Evolutionary conservation across 2,797 vertebrate species (phyloP).

Genomic region (Takifugu ocellatus): DNA sequence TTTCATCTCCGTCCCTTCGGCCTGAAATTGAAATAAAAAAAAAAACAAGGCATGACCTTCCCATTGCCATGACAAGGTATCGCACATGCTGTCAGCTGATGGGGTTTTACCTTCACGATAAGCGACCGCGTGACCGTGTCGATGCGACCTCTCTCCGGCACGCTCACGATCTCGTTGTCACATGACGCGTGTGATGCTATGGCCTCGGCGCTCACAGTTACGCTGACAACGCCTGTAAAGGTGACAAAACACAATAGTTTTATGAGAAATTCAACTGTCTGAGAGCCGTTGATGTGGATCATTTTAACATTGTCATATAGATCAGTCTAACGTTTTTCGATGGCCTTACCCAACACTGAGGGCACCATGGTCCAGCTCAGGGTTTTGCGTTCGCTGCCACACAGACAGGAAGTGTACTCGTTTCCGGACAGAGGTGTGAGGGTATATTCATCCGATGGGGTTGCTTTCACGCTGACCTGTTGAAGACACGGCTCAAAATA

Average conservation of each 20-base stretch:
- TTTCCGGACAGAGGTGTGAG: constrained; percentile 43
- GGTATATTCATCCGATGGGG: constrained; percentile 46
- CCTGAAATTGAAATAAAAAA: constrained; percentile 37
- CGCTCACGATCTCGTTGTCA: constrained; percentile 60
- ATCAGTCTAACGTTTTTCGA: too few species aligned
- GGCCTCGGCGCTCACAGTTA: constrained; percentile 76
- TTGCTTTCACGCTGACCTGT: constrained; percentile 63
- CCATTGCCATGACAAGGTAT: background rate
- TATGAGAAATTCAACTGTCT: background rate
- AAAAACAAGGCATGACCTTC: background rate
- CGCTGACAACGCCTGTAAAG: constrained; percentile 71
- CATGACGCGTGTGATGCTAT: constrained; percentile 61
- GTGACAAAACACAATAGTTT: background rate
- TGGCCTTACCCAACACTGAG: constrained; percentile 49
- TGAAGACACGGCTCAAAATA: background rate
- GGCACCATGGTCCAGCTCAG: constrained; percentile 65
- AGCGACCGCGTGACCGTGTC: constrained; percentile 67
- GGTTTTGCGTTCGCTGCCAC: constrained; percentile 60
- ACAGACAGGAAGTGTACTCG: constrained; percentile 65
- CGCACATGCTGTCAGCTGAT: too few species aligned
- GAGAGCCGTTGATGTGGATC: too few species aligned
- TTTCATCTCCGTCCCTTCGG: constrained; percentile 63
- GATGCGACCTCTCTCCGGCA: constrained; percentile 71
- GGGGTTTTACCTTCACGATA: constrained; percentile 61
- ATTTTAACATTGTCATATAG: too few species aligned